Base-by-base conservation (phyloP, 2,113 vertebrate species). In the Ptilonorhynchus violaceus region DNA sequence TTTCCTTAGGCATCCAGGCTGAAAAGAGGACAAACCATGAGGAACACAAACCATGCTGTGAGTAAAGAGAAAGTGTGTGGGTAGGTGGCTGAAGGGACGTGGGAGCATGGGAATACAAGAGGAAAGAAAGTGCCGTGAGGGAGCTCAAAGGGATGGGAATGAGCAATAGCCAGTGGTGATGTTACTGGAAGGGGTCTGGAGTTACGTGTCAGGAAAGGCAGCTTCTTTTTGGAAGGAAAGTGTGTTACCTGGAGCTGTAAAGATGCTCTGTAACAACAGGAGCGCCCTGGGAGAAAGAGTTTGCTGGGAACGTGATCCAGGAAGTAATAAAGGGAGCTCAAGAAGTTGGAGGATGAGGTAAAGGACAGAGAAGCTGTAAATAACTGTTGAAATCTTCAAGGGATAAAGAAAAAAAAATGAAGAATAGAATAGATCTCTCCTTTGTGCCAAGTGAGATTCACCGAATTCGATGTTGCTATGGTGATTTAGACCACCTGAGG, bases 401-500 rank as follows among this genome's bases (percentile, higher is more conserved):
- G 64, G 66, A 74, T 20, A 44, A 81, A 92, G 56, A 18, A 47
- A 78, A 47, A 78, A 69, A 76, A 81, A 44, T 9, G 33, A 80
- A 72, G 62, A 92, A 28, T 2, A 75, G 50, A 69, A 67, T 5
- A 87, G 56, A 91, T 60, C 6, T 77, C 60, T 70, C 10, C 2
- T 67, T 92, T 78, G 68, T 88, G 66, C 60, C 64, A 87, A 93
- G 64, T 33, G 41, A 87, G 56, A 88, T 60, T 60, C 56, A 75
- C 28, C 0, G 0, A 78, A 89, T 81, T 81, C 0, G 0, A 52
- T 30, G 96, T 96, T 93, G 93, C 96, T 90, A 93, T 95, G 93
- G 95, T 46, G 73, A 96, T 91, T 96, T 58, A 56, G 53, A 91
- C 83, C 80, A 95, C 90, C 92, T 85, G 83, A 95, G 73, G 62